Evolutionary conservation across 2,888 invertebrate genomes (phyloP), one percentile per base, ranked within the genome.

Genomic region (Taenaris catops): DNA sequence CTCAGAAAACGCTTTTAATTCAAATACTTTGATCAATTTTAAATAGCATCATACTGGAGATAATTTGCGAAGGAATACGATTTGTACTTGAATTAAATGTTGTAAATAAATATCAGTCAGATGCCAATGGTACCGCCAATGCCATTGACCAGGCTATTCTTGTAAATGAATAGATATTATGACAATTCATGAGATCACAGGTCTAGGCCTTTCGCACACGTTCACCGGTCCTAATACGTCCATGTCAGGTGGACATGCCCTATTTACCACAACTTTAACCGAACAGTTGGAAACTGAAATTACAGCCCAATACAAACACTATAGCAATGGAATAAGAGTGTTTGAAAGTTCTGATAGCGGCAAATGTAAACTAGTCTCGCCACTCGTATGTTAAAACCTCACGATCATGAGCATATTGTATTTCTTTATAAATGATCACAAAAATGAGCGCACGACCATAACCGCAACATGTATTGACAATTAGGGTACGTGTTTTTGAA

Each of bases 391-490:
- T 67, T 64, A 74, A 71, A n/a, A 71, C 63, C 70, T 73, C 70
- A 70, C 66, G 70, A 70, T 63, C 67, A 62, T 65, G 59, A 59
- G 59, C 62, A 62, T 63, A 64, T 66, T 71, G 66, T 74, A 63
- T 68, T 68, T 68, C 65, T 73, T 66, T 74, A 64, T 70, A 71
- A 68, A 68, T 58, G 67, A 58, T 63, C 51, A 67, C 69, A 69
- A 75, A 75, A 73, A 74, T 71, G 69, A 68, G 63, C 51, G 51
- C 74, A 75, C 60, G 68, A 40, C 78, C 78, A 67, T 75, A 72
- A 31, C 16, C 14, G 17, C 12, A 4, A n/a, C n/a, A 6, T 33
- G 36, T 41, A 35, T 38, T 36, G 32, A 32, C 27, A 29, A 41
- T 42, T 42, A 32, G 27, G 37, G 8, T 35, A 40, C 34, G 40